phyloP scores from a whole-genome alignment of 2,888 invertebrate genomes.

The Lycia hirtaria region DNA sequence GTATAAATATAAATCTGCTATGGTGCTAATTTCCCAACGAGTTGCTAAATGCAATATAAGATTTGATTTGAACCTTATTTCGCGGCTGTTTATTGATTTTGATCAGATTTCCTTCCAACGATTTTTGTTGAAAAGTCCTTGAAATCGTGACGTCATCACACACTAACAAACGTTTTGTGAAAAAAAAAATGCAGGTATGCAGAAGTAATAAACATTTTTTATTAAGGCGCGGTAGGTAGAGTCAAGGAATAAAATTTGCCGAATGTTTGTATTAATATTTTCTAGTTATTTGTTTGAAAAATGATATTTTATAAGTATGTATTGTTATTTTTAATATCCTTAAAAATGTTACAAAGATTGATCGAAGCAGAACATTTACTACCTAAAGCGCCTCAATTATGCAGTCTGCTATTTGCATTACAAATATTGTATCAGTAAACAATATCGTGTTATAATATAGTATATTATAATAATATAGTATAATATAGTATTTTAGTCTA shows the following conservation, averaged over 20 bases:
- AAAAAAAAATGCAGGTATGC: conserved; percentile 25
- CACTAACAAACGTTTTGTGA: conserved; percentile 32
- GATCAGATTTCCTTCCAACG: not conserved
- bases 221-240: no score
- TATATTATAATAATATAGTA: no score
- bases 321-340: no score
- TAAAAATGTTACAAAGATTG: no score
- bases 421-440: not conserved
- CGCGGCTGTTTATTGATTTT: not conserved
- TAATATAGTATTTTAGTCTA: not conserved
- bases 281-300: no score
- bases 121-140: conserved; percentile 34
- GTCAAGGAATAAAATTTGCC: no score
- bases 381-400: not conserved
- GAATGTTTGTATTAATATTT: no score
- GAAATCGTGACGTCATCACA: conserved; percentile 47
- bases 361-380: no score
- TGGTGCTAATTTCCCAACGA: conserved; percentile 49
- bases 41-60: conserved; percentile 17
- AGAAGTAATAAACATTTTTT: conserved; percentile 19
- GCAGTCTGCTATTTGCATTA: no score
- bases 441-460: not conserved
- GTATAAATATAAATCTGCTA: conserved; percentile 37
- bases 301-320: no score
- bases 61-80: conserved; percentile 6